Evolutionary conservation across 2,797 vertebrate genomes (phyloP).

Genomic region (Tauraco hartlaubi): DNA sequence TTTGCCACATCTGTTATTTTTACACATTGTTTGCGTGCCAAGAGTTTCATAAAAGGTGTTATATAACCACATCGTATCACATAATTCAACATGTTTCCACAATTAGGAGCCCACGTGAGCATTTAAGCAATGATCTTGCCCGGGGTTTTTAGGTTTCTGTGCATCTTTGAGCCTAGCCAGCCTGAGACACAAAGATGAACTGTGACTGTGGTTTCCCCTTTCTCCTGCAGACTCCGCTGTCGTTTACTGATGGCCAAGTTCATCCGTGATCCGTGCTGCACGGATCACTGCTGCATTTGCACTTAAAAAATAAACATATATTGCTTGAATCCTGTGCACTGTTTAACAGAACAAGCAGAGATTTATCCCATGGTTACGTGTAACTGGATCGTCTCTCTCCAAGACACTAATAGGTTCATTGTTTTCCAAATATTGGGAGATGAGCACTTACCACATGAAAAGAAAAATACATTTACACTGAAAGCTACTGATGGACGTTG

Average conservation of each 20-base stretch:
- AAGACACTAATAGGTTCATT: neutral
- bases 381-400: neutral
- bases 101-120: neutral
- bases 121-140: neutral
- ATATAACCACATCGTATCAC: neutral
- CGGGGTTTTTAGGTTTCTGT: neutral
- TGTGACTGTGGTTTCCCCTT: neutral
- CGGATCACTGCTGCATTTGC: neutral
- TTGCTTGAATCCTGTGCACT: neutral
- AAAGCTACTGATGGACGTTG: neutral
- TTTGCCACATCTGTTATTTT: slow-evolving; percentile 60
- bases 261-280: neutral
- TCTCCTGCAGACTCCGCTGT: fast-evolving
- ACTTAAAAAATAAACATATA: neutral
- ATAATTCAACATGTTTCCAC: slow-evolving; percentile 2
- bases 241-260: neutral
- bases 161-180: neutral
- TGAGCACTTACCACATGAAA: neutral
- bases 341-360: neutral
- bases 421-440: neutral
- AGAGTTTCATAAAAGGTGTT: slow-evolving; percentile 26
- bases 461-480: neutral
- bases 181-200: neutral
- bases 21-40: neutral
- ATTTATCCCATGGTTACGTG: neutral